phyloP scores from a whole-genome alignment of 2,113 vertebrate genomes.

The Eptesicus fuscus region DNA sequence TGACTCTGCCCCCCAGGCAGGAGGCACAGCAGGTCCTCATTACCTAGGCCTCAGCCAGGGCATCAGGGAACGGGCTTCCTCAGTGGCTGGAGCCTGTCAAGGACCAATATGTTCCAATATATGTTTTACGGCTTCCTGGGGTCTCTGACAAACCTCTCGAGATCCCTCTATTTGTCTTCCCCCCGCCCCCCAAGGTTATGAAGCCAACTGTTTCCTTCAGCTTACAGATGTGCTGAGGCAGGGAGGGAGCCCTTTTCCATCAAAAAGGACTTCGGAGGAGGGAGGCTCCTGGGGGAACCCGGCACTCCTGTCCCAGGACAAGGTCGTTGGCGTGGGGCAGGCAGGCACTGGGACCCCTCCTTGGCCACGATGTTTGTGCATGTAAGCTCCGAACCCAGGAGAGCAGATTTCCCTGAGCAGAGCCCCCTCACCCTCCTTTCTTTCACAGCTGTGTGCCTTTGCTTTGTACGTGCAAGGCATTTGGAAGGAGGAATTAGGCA shows the following conservation, averaged over 20 bases:
- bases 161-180: slow-evolving; percentile 73
- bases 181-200: slow-evolving; percentile 52
- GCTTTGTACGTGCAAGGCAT: background rate
- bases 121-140: slow-evolving; percentile 71
- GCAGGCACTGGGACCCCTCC: accelerated
- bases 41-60: background rate
- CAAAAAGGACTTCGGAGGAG: slow-evolving; percentile 30
- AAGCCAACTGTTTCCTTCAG: slow-evolving; percentile 70
- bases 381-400: background rate
- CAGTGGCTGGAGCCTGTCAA: slow-evolving; percentile 49
- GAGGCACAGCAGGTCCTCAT: background rate
- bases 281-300: background rate
- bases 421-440: background rate
- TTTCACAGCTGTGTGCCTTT: background rate
- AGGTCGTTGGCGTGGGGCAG: background rate
- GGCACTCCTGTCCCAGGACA: accelerated
- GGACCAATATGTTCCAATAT: slow-evolving; percentile 76
- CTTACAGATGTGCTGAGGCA: slow-evolving; percentile 15
- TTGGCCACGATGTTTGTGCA: background rate
- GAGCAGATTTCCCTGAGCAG: background rate
- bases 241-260: slow-evolving; percentile 53
- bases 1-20: background rate
- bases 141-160: slow-evolving; percentile 64
- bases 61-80: slow-evolving; percentile 28
- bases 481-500: background rate